Evolutionary conservation across 2,113 vertebrate species (phyloP), one percentile per base, ranked within the genome.

Genomic region (Petrocephalus microphthalmus): DNA sequence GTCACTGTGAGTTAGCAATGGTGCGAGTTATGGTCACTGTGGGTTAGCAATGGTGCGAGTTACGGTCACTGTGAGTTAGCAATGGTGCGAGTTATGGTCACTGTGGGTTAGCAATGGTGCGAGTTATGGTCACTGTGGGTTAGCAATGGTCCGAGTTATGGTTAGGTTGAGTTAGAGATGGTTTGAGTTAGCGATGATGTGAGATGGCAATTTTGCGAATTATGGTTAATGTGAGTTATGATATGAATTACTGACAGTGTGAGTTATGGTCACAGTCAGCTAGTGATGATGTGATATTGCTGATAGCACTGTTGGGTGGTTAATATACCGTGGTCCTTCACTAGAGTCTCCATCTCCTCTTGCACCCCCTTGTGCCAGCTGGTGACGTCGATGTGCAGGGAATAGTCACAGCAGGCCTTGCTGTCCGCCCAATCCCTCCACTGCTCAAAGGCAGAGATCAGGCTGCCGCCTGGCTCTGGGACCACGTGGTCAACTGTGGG

Each of bases 391-490:
- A 99, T 93, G 0, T 99, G 98, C 94, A 99, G 96, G 0, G 98
- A 98, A 93, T 98, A 99, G 94, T 99, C 98, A 0, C 98, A 99
- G 95, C 98, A 99, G 22, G 96, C 96, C 92, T 99, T 99, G 94
- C 96, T 95, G 94, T 99, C 98, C 0, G 98, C 98, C 98, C 98
- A 99, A 71, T 99, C 97, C 25, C 96, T 92, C 98, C 98, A 99
- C 95, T 99, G 98, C 92, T 99, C 97, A 0, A 99, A 99, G 0
- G 98, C 96, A 0, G 97, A 94, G 86, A 99, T 92, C 92, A 99
- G 95, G 92, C 97, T 97, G 82, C 94, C 94, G 2, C 98, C 98
- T 0, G 97, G 97, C 91, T 99, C 98, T 0, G 98, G 96, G 15
- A 99, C 93, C 5, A 99, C 98, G 0, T 99, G 98, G 92, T 99